These are phyloP conservation scores for Pachymerium ferrugineum DNA, from an alignment of 2,888 invertebrate species.

Conservation along the genomic window DNA sequence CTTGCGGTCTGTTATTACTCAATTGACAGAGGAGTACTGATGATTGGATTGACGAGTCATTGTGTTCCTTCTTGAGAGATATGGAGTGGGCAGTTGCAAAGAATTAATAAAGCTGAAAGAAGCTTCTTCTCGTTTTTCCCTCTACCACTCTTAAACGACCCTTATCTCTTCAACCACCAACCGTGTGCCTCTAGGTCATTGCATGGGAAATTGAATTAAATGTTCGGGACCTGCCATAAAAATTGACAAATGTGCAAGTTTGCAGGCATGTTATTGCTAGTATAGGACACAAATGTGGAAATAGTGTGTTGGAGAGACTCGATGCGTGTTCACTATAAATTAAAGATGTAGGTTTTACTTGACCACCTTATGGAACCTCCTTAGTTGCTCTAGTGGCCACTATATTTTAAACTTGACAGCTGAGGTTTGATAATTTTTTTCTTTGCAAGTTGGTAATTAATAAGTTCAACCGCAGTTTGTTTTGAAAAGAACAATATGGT, in stretches of 20 bases:
- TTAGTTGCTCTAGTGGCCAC: neutral
- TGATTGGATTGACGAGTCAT: conserved; percentile 14
- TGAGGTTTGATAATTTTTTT: too few species aligned
- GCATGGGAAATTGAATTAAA: conserved; percentile 32
- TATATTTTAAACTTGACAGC: too few species aligned
- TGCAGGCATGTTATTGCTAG: conserved; percentile 29
- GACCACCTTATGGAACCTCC: neutral
- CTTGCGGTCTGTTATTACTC: neutral
- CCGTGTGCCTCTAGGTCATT: conserved; percentile 19
- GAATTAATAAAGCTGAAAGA: conserved; percentile 19
- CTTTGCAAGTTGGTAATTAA: too few species aligned
- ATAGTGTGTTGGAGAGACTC: neutral
- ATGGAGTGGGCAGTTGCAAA: neutral
- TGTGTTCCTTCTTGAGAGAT: neutral
- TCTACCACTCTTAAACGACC: neutral
- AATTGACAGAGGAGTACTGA: neutral
- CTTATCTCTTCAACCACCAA: conserved; percentile 5
- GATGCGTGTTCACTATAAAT: conserved; percentile 10
- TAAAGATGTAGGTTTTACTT: neutral
- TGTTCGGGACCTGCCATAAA: conserved; percentile 17
- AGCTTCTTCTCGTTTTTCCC: neutral
- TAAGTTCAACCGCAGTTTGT: too few species aligned
- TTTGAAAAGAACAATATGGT: too few species aligned
- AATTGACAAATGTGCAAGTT: conserved; percentile 32
- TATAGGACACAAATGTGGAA: neutral